Evolutionary conservation across 2,797 vertebrate species (phyloP), one percentile per base, ranked within the genome.

Genomic region (Enteromius unitaeniatus): DNA sequence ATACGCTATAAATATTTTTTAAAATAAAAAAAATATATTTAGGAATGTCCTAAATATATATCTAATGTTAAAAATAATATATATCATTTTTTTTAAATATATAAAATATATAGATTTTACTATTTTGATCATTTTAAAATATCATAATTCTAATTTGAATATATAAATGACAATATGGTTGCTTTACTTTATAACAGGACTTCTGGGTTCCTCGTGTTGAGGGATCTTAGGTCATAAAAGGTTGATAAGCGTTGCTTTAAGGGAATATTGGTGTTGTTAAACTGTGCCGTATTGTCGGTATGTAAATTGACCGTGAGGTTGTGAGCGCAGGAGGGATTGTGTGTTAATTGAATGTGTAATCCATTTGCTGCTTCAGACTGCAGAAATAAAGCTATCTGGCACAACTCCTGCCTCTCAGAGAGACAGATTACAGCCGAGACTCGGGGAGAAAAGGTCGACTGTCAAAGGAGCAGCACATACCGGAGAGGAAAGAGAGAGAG

Each of bases 281-380:
- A 31, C 28, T 19, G 8, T 17, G 26, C 26, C 8, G 19, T 58
- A 47, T n/a, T 62, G 40, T 62, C 10, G 19, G 0, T 19, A 34
- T 72, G 26, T 15, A 62, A 73, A 81, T 62, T 81, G 79, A 64
- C 64, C 23, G 47, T 58, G 64, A 31, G 62, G 17, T 23, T 47
- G 60, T 5, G 47, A 23, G 45, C 10, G 8, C 47, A 65, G 47
- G 37, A 70, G 28, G 23, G 65, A 49, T 65, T 67, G 72, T 70
- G 81, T 55, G 64, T 40, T 84, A 86, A 86, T 77, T 84, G 74
- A 86, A 86, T 81, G 60, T 81, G 55, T 78, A 77, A 79, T 80
- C 45, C 70, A 81, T 86, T 86, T 31, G 47, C 72, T 76, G 58
- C 49, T 26, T 74, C 80, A 82, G 11, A 64, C 80, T 64, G 70